These are phyloP conservation scores for Pangasius djambal DNA, from an alignment of 2,797 vertebrate species.

Conservation along the genomic window DNA sequence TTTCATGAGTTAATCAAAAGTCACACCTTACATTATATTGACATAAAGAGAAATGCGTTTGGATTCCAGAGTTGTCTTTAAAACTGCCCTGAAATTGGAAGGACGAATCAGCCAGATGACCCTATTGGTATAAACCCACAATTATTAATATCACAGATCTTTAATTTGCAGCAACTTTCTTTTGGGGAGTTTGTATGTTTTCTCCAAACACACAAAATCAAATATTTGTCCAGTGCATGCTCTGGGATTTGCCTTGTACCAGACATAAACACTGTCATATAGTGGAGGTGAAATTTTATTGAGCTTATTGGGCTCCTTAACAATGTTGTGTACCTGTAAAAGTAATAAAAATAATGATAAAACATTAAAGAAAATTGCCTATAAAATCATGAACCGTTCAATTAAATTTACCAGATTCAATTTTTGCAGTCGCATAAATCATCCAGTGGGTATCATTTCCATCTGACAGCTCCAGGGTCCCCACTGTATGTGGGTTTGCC, in stretches of 20 bases:
- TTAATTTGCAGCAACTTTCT: background rate
- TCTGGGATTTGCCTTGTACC: background rate
- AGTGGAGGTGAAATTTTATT: constrained; percentile 1
- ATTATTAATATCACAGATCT: background rate
- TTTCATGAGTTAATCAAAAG: background rate
- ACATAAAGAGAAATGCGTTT: background rate
- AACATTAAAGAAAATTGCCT: constrained; percentile 31
- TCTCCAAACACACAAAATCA: background rate
- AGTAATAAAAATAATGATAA: constrained; percentile 30
- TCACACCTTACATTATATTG: background rate
- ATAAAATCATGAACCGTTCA: constrained; percentile 25
- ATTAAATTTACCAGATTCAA: constrained; percentile 29
- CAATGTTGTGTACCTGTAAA: constrained; percentile 7
- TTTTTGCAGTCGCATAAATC: constrained; percentile 14
- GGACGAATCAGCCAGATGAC: background rate
- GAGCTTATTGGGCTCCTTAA: constrained; percentile 1
- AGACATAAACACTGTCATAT: background rate
- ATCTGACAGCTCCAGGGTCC: background rate
- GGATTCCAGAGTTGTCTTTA: background rate
- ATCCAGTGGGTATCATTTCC: background rate
- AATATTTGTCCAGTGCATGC: background rate
- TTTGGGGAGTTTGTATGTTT: too few species aligned
- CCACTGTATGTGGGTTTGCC: too few species aligned
- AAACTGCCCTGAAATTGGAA: background rate
- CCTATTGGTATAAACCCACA: too few species aligned